Evolutionary conservation across 2,888 invertebrate genomes (phyloP).

Genomic region (Sminthurides aquaticus): DNA sequence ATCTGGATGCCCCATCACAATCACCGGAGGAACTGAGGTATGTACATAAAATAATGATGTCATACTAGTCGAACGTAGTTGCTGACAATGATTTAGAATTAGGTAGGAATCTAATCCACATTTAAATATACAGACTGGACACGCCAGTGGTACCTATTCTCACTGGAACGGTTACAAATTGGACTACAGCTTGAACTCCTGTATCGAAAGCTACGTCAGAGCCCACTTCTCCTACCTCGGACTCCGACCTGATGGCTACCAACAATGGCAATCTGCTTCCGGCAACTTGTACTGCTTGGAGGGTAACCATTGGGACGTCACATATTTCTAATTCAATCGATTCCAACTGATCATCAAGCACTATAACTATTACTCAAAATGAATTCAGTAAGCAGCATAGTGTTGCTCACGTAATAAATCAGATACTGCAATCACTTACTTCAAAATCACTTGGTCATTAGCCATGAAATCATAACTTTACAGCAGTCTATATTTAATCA

Average conservation of each 20-base stretch:
- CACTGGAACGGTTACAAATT: conserved; percentile 40
- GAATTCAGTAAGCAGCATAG: too few species aligned
- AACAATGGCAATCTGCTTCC: conserved; percentile 29
- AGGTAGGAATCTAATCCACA: too few species aligned
- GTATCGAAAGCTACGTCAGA: conserved; percentile 32
- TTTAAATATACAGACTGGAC: conserved; percentile 32
- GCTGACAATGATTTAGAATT: background rate
- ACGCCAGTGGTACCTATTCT: conserved; percentile 31
- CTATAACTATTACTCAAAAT: too few species aligned
- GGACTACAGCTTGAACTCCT: conserved; percentile 32
- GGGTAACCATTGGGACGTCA: conserved; percentile 40
- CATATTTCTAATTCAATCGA: conserved; percentile 22
- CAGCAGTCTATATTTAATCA: too few species aligned
- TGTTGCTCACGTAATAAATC: too few species aligned
- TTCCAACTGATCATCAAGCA: too few species aligned
- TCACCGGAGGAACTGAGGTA: conserved; percentile 41
- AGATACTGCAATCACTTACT: too few species aligned
- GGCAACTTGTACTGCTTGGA: conserved; percentile 40
- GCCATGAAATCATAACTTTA: too few species aligned
- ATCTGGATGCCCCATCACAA: conserved; percentile 34
- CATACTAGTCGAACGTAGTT: background rate
- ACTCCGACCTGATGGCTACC: conserved; percentile 30
- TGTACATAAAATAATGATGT: background rate
- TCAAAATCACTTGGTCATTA: too few species aligned
- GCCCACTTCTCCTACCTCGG: conserved; percentile 28